Base-by-base conservation (phyloP, 2,888 invertebrate genomes). In the Apamea monoglypha region DNA sequence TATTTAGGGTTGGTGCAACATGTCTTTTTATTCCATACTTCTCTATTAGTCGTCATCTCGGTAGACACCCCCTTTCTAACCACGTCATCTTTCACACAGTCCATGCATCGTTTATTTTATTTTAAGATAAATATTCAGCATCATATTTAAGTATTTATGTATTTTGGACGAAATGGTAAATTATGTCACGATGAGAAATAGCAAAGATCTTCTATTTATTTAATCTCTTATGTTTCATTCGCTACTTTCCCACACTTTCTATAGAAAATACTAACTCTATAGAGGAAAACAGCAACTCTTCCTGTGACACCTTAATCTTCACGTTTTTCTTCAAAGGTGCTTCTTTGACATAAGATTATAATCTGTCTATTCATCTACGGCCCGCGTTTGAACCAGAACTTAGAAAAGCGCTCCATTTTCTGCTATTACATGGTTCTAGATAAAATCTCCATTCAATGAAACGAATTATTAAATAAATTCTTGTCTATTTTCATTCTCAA, bases 291-390 rank as follows among this genome's bases (percentile, higher is more conserved):
- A 32, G 53, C 53, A 44, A 47, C 5, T 71, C 32, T 47, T 14
- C 12, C 2, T 25, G 10, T 64, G 59, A 70, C 21, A 61, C 50
- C 66, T 16, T 80, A 70, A 75, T 83, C 78, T 73, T 2, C 16
- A 66, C 47, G 32, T 81, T 47, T 78, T 76, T 74, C 72, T 81
- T 74, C 53, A 69, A 73, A 77, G 76, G 36, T 77, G 10, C 74
- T 73, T 70, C 76, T 77, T 84, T 81, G 72, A 68, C 56, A 40
- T 59, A 6, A 84, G 86, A 86, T 84, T 75, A 61, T 76, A 78
- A 84, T 86, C 86, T 73, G 14, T 64, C 72, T 47, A 67, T 86
- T 86, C 72, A 81, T 73, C 50, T 61, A 44, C 63, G 78, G 59
- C 7, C 53, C 56, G 40, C 21, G n/a, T 80, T 80, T 73, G 53